Conservation (phyloP, 1,140 invertebrate genomes). For the Calosoma granatense region DNA sequence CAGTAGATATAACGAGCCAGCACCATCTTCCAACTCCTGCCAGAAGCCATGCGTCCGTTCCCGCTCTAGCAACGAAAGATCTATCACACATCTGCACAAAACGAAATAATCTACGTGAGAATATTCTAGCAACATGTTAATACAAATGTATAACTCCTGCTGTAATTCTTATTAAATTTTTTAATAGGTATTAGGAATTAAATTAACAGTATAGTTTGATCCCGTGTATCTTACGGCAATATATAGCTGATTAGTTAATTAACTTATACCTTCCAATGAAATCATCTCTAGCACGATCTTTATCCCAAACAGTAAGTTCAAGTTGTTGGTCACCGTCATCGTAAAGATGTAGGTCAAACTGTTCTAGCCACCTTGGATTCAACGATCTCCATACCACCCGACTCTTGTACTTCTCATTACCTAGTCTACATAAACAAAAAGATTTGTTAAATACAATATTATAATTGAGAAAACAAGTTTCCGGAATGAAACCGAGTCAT, state of each 20-base stretch:
- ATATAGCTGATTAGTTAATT: too few species aligned
- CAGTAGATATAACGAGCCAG: conserved; percentile 77
- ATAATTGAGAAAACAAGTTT: neutral
- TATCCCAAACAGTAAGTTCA: conserved; percentile 85
- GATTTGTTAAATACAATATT: neutral
- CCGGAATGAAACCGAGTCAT: neutral
- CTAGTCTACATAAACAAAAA: conserved; percentile 54
- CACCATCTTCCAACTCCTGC: conserved; percentile 79
- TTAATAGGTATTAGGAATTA: neutral
- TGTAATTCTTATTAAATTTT: too few species aligned
- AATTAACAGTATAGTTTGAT: neutral
- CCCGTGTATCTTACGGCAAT: too few species aligned
- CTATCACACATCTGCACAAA: conserved; percentile 64
- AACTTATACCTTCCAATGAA: conserved; percentile 64
- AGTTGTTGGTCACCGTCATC: conserved; percentile 79
- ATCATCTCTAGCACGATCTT: conserved; percentile 76
- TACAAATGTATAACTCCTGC: conserved; percentile 29
- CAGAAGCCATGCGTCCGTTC: conserved; percentile 88
- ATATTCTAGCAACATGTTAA: too few species aligned
- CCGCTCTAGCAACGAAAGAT: conserved; percentile 72
- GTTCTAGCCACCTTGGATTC: conserved; percentile 89
- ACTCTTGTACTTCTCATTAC: conserved; percentile 97
- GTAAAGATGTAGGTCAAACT: conserved; percentile 94
- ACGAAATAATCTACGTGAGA: conserved; percentile 14
- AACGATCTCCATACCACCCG: conserved; percentile 79